These are phyloP conservation scores for Sebastes aleutianus DNA, from an alignment of 2,797 vertebrate genomes.

Conservation along the genomic window DNA sequence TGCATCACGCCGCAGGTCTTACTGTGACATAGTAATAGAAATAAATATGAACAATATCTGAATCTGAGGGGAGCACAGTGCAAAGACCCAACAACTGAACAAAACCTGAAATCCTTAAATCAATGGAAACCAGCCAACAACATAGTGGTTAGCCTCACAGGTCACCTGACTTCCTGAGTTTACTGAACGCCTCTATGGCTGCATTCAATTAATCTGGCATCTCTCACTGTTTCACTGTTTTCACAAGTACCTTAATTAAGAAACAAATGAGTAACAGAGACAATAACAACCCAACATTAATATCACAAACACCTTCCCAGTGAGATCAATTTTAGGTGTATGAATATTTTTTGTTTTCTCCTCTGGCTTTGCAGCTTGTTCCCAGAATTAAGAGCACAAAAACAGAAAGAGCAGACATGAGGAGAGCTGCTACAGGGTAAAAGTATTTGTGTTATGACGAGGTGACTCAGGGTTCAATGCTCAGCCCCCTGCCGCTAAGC, in stretches of 20 bases:
- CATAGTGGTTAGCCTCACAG: conserved; percentile 25
- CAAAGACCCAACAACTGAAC: conserved; percentile 39
- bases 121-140: conserved; percentile 11
- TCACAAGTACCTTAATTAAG: neutral
- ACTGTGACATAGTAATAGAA: conserved; percentile 19
- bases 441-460: conserved; percentile 65
- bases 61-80: conserved; percentile 48
- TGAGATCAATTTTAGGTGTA: neutral
- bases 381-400: neutral
- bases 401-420: neutral
- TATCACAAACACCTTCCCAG: neutral
- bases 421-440: conserved; percentile 29
- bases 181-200: neutral
- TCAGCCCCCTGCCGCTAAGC: conserved; percentile 58
- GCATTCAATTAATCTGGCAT: neutral
- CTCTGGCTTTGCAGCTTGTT: conserved; percentile 1
- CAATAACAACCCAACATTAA: neutral
- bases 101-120: conserved; percentile 3
- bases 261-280: neutral
- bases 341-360: neutral
- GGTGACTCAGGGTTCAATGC: conserved; percentile 74
- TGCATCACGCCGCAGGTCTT: neutral
- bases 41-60: conserved; percentile 45
- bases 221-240: neutral
- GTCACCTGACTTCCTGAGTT: conserved; percentile 64